phyloP scores from a whole-genome alignment of 2,888 invertebrate genomes.

The Agrochola circellaris region DNA sequence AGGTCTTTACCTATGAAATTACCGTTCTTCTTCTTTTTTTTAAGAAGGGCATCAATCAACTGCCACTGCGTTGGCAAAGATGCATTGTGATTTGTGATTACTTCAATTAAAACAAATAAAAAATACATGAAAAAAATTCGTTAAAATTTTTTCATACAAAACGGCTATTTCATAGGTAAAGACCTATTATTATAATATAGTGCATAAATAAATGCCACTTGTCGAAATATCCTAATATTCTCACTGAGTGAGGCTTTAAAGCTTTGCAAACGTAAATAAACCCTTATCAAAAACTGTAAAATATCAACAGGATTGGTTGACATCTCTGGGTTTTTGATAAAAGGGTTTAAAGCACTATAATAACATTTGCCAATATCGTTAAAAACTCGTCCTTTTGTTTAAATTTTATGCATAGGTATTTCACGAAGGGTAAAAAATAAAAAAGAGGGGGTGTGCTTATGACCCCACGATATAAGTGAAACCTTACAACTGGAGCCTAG shows the following conservation, averaged over 20 bases:
- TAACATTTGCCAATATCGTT: not conserved
- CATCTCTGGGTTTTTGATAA: not conserved
- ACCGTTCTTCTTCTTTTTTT: too few relatives aligned
- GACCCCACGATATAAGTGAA: not conserved
- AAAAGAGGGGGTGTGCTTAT: not conserved
- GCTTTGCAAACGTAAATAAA: conserved; percentile 30
- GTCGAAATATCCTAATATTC: conserved; percentile 13
- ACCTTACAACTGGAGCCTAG: not conserved
- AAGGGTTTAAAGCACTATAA: not conserved
- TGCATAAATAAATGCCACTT: not conserved
- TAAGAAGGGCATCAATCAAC: too few relatives aligned
- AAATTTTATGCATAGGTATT: not conserved
- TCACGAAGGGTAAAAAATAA: not conserved
- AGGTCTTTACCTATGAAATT: too few relatives aligned
- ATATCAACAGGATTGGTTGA: conserved; percentile 2
- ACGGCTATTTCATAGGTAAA: too few relatives aligned
- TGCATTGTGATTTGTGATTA: too few relatives aligned
- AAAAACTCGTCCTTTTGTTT: not conserved
- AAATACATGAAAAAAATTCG: too few relatives aligned
- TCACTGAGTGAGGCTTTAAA: conserved; percentile 1
- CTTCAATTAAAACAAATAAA: too few relatives aligned
- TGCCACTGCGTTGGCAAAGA: too few relatives aligned
- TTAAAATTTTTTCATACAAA: too few relatives aligned
- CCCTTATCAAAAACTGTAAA: conserved; percentile 43
- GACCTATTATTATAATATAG: too few relatives aligned